Base-by-base conservation (phyloP, 37 sponge, comb jelly and placozoan genomes). In the Lycopodina hypogea region DNA sequence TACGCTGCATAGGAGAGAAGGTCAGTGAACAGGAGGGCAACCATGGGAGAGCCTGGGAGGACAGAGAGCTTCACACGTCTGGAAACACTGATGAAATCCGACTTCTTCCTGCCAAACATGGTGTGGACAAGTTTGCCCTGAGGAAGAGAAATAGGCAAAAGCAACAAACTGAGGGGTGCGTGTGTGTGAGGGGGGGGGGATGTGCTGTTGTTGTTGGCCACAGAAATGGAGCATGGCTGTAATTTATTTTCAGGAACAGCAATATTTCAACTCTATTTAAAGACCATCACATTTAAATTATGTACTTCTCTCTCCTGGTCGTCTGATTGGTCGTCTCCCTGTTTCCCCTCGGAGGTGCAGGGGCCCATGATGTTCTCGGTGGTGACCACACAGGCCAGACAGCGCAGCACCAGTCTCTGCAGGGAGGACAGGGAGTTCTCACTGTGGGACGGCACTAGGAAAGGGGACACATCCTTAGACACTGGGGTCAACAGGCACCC, bases 391-490 rank as follows among this genome's bases (percentile, higher is more conserved):
- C 56, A n/a, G 30, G 38, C 62, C 38, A 82, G 12, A 19, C 75
- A 66, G 0, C 42, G 62, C 21, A 90, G 76, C 12, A 88, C 63
- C 52, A 74, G 56, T 32, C 81, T 64, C 34, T 94, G 95, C 3
- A 91, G 64, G 11, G 74, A 24, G 23, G 86, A 74, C 45, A 94
- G 78, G 24, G 69, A 38, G 56, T 85, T 69, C 40, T 86, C 86
- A 23, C 45, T 63, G 72, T 57, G 28, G 2, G 87, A 75, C 11
- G 92, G 92, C 0, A 91, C 89, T 6, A 94, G 89, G 57, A 94
- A 94, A 11, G 95, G 95, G 1, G 89, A 88, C 8, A 75, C 71
- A 64, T 94, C 95, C 51, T 83, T 87, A 19, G 86, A 39, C n/a
- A 88, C 84, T 0, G 92, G 89, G 18, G 74, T 65, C 22, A 58